A percentile compares a stretch with the other conserved stretches of the same genome.
These are phyloP conservation scores for Fopius arisanus DNA, from an alignment of 1,140 invertebrate species.

Conservation along the genomic window DNA sequence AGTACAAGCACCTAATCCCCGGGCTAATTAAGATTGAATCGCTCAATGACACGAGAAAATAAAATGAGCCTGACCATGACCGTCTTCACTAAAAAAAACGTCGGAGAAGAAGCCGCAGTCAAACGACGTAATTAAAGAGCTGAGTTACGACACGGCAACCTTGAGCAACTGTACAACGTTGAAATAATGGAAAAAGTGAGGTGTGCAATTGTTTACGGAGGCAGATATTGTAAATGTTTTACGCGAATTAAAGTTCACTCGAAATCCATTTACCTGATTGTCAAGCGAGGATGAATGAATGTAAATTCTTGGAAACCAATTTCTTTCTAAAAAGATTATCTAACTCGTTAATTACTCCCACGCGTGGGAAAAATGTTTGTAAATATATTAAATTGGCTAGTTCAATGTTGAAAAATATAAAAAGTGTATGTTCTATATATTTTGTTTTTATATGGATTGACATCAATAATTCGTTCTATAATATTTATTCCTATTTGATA, in stretches of 20 bases:
- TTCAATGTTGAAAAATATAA: too few relatives aligned
- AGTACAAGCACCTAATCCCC: not conserved
- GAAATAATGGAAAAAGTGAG: not conserved
- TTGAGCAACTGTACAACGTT: not conserved
- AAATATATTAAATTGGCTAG: too few relatives aligned
- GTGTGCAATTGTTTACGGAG: not conserved
- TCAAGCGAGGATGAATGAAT: not conserved
- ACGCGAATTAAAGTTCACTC: not conserved
- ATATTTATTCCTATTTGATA: too few relatives aligned
- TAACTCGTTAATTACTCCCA: too few relatives aligned
- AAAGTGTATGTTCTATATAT: too few relatives aligned
- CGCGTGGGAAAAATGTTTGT: too few relatives aligned
- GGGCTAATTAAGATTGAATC: not conserved
- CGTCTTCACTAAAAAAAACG: not conserved
- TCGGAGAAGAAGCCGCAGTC: not conserved
- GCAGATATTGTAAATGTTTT: not conserved
- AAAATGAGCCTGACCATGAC: not conserved
- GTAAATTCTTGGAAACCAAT: too few relatives aligned
- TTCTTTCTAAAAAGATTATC: too few relatives aligned
- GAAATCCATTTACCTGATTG: not conserved
- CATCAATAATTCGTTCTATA: too few relatives aligned
- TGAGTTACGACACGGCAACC: not conserved
- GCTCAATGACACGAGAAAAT: not conserved
- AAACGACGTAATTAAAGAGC: conserved; percentile 3
- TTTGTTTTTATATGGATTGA: too few relatives aligned